Conservation (phyloP, 2,888 invertebrate species). For the Trachelus stipa region DNA sequence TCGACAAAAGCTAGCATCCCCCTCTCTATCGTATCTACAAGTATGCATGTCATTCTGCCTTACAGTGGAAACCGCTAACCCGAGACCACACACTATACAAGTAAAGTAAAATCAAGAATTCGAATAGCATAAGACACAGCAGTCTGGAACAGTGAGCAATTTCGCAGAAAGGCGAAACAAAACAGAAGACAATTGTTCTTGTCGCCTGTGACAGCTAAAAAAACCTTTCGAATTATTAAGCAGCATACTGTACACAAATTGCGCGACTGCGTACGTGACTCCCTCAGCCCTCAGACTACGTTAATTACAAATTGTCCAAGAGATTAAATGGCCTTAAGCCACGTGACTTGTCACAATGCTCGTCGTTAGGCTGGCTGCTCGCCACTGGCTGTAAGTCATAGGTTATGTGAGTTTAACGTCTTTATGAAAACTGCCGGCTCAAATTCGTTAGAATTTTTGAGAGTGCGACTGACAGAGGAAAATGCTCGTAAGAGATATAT, state of each 20-base stretch:
- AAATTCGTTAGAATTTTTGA: neutral
- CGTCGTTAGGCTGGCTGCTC: neutral
- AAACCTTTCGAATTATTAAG: neutral
- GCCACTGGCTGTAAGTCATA: neutral
- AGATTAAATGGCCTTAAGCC: neutral
- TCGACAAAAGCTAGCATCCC: neutral
- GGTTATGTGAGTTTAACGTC: neutral
- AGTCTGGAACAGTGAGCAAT: neutral
- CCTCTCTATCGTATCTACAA: neutral
- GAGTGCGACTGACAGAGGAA: neutral
- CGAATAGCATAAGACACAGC: neutral
- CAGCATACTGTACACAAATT: neutral
- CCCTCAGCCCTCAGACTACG: neutral
- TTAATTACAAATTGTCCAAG: neutral
- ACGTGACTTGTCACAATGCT: neutral
- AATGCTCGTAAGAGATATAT: neutral
- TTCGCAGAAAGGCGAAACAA: neutral
- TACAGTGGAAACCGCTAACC: neutral
- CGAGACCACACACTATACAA: neutral
- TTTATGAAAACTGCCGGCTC: neutral
- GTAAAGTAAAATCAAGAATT: neutral
- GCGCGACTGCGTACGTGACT: neutral
- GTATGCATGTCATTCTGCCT: neutral
- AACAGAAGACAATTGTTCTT: neutral
- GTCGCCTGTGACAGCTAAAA: neutral